A percentile compares a stretch with the other conserved stretches of the same genome.
Evolutionary conservation across 2,888 invertebrate species (phyloP).

Genomic region (Cryptus armator): DNA sequence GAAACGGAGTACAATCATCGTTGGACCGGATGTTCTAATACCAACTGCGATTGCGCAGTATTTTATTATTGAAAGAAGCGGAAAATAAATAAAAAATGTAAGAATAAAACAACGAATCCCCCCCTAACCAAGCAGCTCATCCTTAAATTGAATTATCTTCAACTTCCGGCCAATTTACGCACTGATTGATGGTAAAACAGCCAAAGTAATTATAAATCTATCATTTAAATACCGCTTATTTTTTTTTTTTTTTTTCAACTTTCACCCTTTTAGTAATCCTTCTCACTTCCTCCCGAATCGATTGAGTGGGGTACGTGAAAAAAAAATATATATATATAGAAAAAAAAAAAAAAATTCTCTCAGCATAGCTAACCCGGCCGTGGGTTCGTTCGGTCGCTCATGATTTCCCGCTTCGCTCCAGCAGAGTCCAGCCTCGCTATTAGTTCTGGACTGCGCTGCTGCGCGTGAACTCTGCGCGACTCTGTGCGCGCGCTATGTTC

Average conservation of each 20-base stretch:
- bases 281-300: not conserved
- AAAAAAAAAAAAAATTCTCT: not conserved
- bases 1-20: too few relatives aligned
- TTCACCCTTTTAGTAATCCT: not conserved
- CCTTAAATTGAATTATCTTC: too few relatives aligned
- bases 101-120: too few relatives aligned
- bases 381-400: conserved; percentile 30
- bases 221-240: not conserved
- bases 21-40: too few relatives aligned
- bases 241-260: not conserved
- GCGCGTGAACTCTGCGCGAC: conserved; percentile 29
- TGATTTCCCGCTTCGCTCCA: conserved; percentile 44
- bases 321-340: not conserved
- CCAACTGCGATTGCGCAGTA: too few relatives aligned
- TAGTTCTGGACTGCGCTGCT: conserved; percentile 43
- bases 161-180: too few relatives aligned
- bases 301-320: not conserved
- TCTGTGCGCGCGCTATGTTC: conserved; percentile 38
- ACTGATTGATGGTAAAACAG: not conserved
- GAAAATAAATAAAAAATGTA: too few relatives aligned
- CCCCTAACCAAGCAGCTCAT: too few relatives aligned
- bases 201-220: not conserved
- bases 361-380: not conserved
- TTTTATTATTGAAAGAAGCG: too few relatives aligned
- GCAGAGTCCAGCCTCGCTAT: conserved; percentile 43